Conservation (phyloP, 2,797 vertebrate species). For the Melanotaenia boesemani region DNA sequence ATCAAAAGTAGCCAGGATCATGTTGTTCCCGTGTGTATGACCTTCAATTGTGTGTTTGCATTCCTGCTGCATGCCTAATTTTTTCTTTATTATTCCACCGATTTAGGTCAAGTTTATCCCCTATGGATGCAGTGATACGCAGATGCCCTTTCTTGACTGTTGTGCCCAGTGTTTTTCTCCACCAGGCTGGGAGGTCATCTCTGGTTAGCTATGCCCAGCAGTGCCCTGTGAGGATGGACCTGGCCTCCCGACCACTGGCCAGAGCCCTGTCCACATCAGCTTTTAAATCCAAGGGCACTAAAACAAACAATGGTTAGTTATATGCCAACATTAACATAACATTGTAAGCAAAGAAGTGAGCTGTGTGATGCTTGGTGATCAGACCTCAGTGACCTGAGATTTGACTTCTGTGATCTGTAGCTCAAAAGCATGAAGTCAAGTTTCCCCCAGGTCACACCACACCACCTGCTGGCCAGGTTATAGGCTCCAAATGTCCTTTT, state of each 20-base stretch:
- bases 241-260: conserved; percentile 73
- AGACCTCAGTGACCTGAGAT: background rate
- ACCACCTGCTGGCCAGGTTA: conserved; percentile 68
- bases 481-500: conserved; percentile 90
- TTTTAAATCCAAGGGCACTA: conserved; percentile 77
- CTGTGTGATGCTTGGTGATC: background rate
- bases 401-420: conserved; percentile 28
- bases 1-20: background rate
- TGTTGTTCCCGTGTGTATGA: background rate
- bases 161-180: conserved; percentile 88
- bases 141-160: conserved; percentile 89
- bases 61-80: background rate
- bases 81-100: background rate
- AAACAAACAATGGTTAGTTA: conserved; percentile 79
- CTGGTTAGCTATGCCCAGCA: conserved; percentile 88
- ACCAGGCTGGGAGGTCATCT: conserved; percentile 86
- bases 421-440: conserved; percentile 33
- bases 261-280: conserved; percentile 82
- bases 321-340: background rate
- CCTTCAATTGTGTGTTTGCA: background rate
- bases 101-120: conserved; percentile 48
- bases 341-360: background rate
- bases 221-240: conserved; percentile 92
- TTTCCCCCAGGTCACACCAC: conserved; percentile 69
- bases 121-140: conserved; percentile 88